These are phyloP conservation scores for Nomada ruficornis DNA, from an alignment of 2,888 invertebrate genomes.

Conservation along the genomic window DNA sequence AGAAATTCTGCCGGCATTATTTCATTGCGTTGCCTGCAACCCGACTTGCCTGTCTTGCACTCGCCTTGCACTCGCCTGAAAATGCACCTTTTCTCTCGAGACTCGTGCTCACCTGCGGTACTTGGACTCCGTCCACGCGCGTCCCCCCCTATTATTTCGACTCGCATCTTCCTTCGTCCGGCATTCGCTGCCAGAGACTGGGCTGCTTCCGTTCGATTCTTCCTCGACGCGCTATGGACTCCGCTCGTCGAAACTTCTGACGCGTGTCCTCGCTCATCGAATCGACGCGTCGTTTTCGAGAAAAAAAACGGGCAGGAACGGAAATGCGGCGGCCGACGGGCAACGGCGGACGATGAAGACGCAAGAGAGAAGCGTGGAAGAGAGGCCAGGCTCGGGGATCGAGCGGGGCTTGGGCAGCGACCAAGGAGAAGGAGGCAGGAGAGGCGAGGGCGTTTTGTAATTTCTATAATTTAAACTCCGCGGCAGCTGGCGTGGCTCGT, in stretches of 20 bases:
- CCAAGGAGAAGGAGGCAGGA: slow-evolving; percentile 41
- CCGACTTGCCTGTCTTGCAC: slow-evolving; percentile 46
- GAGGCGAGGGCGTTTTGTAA: slow-evolving; percentile 81
- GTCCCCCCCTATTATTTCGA: not conserved
- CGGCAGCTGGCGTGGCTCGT: slow-evolving; percentile 84
- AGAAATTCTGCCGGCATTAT: slow-evolving; percentile 76
- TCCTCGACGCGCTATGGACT: not conserved
- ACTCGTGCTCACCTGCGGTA: slow-evolving; percentile 26
- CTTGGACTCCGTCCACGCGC: not conserved
- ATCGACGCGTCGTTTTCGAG: slow-evolving; percentile 51
- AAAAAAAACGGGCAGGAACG: slow-evolving; percentile 24
- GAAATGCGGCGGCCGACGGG: not conserved
- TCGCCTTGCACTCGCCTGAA: slow-evolving; percentile 49
- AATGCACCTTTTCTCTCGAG: slow-evolving; percentile 37
- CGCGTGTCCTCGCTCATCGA: not conserved
- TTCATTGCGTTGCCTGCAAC: slow-evolving; percentile 72
- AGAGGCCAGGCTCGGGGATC: slow-evolving; percentile 15
- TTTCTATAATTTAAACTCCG: slow-evolving; percentile 84
- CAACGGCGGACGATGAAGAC: slow-evolving; percentile 27
- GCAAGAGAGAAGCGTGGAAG: slow-evolving; percentile 36
- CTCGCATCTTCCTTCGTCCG: not conserved
- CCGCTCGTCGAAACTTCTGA: slow-evolving; percentile 10
- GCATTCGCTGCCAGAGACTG: not conserved
- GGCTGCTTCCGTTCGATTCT: not conserved
- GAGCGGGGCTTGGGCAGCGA: slow-evolving; percentile 12